Conservation (phyloP, 2,797 vertebrate genomes). For the Prunella strophiata region DNA sequence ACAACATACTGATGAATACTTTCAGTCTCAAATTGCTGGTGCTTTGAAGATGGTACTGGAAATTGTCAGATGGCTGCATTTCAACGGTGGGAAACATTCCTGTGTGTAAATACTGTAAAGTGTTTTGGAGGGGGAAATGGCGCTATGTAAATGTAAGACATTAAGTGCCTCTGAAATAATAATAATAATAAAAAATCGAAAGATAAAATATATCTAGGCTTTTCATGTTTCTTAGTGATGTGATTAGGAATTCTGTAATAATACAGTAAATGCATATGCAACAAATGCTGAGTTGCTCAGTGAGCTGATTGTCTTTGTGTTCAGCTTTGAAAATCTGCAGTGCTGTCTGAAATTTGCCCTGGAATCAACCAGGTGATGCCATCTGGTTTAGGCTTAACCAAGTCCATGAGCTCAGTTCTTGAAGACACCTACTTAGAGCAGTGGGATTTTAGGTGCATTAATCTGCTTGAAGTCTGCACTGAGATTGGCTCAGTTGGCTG, state of each 20-base stretch:
- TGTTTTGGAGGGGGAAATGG: slow-evolving; percentile 45
- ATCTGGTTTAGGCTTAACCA: not conserved
- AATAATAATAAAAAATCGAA: slow-evolving; percentile 70
- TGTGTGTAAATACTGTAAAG: slow-evolving; percentile 70
- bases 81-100: slow-evolving; percentile 62
- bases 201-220: not conserved
- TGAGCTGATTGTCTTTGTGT: not conserved
- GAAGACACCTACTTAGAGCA: not conserved
- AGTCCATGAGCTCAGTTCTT: not conserved
- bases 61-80: slow-evolving; percentile 44
- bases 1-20: not conserved
- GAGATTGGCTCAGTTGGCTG: not conserved
- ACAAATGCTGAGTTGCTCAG: not conserved
- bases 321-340: not conserved
- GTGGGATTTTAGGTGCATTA: not conserved
- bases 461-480: not conserved
- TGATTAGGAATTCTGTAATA: not conserved
- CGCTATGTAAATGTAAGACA: slow-evolving; percentile 69
- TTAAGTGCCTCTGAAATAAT: slow-evolving; percentile 75
- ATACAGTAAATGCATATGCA: not conserved
- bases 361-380: not conserved
- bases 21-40: slow-evolving; percentile 16
- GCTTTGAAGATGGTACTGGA: slow-evolving; percentile 39
- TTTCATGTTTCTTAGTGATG: slow-evolving; percentile 6
- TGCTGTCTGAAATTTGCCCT: not conserved